Percentiles rank a stretch among this genome's conserved stretches.
phyloP scores from a whole-genome alignment of 2,888 invertebrate species.

The Trachelus troglodyta region DNA sequence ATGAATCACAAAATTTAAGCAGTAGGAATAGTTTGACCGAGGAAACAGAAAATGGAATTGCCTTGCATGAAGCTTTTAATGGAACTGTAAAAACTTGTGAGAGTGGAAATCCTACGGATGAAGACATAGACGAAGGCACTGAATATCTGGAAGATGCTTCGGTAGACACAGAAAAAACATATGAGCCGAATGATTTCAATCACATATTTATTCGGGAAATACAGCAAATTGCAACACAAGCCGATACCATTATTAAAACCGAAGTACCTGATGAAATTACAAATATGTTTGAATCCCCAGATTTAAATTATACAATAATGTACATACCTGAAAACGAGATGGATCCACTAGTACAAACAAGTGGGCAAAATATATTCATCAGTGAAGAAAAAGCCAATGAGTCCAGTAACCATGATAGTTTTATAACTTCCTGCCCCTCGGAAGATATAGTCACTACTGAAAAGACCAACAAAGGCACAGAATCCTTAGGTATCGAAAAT shows the following conservation, averaged over 20 bases:
- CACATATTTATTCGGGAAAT: not conserved
- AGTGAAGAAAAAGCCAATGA: not conserved
- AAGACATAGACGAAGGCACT: not conserved
- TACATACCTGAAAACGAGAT: constrained; percentile 35
- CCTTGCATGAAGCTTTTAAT: not conserved
- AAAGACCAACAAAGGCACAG: not conserved
- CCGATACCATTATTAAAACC: constrained; percentile 16
- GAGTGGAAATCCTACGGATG: not conserved
- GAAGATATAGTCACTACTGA: not conserved
- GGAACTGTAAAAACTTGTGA: not conserved
- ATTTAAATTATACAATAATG: constrained; percentile 43
- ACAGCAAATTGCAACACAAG: not conserved
- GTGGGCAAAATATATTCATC: not conserved
- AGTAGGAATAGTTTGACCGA: not conserved
- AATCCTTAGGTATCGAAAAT: not conserved
- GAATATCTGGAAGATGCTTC: not conserved
- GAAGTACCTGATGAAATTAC: constrained; percentile 34
- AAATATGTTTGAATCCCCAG: constrained; percentile 32
- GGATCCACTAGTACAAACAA: not conserved
- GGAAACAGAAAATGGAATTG: not conserved
- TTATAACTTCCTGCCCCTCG: not conserved
- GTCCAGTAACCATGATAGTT: not conserved
- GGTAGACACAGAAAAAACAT: not conserved
- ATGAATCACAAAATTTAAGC: not conserved
- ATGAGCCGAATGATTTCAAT: not conserved